Conservation (phyloP, 1,140 invertebrate species). For the Cotesia glomerata region DNA sequence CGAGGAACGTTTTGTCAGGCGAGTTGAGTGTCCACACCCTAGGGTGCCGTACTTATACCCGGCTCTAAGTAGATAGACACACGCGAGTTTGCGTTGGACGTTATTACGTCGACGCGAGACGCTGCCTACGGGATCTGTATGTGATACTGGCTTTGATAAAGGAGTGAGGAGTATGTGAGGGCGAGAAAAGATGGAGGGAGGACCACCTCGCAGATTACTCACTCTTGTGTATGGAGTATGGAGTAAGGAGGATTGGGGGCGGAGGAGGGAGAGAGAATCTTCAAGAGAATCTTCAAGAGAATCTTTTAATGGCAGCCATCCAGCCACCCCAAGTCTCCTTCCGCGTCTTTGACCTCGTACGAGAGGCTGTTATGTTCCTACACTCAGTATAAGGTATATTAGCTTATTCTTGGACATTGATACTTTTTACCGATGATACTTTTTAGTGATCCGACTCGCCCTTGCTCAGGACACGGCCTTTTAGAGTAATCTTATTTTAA, state of each 20-base stretch:
- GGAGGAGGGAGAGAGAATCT: constrained; percentile 38
- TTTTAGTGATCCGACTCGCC: constrained; percentile 32
- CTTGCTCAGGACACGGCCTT: constrained; percentile 42
- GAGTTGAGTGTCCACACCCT: constrained; percentile 27
- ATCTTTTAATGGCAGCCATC: constrained; percentile 58
- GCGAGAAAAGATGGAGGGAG: constrained; percentile 43
- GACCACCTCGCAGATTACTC: constrained; percentile 52
- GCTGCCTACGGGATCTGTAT: background rate
- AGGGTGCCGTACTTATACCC: constrained; percentile 7
- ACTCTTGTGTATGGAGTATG: constrained; percentile 53
- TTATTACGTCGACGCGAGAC: background rate
- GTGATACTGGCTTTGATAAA: background rate
- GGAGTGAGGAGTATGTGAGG: background rate
- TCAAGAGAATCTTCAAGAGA: constrained; percentile 11
- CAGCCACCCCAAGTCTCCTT: constrained; percentile 37
- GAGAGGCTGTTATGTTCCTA: constrained; percentile 22
- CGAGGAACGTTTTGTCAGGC: background rate
- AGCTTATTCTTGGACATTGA: constrained; percentile 57
- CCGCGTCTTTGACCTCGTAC: constrained; percentile 32
- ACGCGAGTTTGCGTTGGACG: constrained; percentile 23
- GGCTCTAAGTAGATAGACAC: constrained; percentile 26
- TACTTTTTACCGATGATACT: constrained; percentile 10
- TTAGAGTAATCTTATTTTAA: constrained; percentile 55
- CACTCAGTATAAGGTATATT: constrained; percentile 49
- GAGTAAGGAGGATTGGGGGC: constrained; percentile 39